phyloP scores from a whole-genome alignment of 2,113 vertebrate genomes.

The Aegithalos caudatus region DNA sequence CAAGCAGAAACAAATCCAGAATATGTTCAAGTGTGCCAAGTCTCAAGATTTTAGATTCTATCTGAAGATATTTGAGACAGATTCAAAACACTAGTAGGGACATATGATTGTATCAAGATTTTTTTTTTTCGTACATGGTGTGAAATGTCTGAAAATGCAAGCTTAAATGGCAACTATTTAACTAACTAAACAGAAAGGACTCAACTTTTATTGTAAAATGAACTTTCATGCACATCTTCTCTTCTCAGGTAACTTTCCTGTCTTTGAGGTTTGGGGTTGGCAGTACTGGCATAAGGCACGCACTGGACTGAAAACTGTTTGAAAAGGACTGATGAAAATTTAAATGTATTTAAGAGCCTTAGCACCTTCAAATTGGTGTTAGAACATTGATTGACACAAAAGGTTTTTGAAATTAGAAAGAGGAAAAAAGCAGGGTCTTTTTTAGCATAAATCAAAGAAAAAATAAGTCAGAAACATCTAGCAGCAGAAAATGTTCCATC shows the following conservation, averaged over 20 bases:
- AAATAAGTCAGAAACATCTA: neutral
- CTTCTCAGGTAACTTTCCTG: neutral
- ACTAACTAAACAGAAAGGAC: neutral
- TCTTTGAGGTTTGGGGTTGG: neutral
- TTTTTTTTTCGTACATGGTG: neutral
- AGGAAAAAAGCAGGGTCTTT: neutral
- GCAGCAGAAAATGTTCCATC: neutral
- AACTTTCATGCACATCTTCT: neutral
- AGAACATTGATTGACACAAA: neutral
- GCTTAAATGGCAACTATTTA: neutral
- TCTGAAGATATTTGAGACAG: neutral
- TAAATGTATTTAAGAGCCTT: neutral
- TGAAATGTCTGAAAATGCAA: neutral
- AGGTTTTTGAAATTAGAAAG: neutral
- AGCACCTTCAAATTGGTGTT: neutral
- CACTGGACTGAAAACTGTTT: neutral
- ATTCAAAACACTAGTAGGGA: neutral
- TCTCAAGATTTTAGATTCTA: neutral
- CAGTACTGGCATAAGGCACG: neutral
- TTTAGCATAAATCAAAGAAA: neutral
- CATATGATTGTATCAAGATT: neutral
- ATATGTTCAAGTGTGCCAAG: neutral
- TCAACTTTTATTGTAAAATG: neutral
- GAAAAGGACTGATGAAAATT: neutral
- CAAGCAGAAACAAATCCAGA: slow-evolving; percentile 2